These are phyloP conservation scores for Rhopalosiphum padi DNA, from an alignment of 1,140 invertebrate species.

Conservation along the genomic window DNA sequence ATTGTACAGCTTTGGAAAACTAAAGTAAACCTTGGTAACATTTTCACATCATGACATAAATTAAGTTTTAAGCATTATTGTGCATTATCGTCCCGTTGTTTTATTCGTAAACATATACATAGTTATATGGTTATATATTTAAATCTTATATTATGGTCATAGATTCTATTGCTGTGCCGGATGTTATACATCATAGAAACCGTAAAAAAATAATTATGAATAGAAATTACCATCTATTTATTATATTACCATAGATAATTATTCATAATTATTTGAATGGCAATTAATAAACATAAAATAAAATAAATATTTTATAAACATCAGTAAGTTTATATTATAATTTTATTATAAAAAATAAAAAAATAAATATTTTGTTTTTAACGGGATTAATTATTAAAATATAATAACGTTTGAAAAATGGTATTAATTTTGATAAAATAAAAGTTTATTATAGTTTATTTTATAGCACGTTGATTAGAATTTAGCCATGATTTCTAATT, in stretches of 20 bases:
- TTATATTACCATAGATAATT: neutral
- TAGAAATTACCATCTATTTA: neutral
- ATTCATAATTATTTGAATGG: neutral
- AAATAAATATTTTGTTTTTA: too few relatives aligned
- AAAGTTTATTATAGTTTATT: neutral
- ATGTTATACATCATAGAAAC: neutral
- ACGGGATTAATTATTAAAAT: neutral
- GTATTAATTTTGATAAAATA: neutral
- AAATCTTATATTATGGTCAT: neutral
- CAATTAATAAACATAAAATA: neutral
- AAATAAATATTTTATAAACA: neutral
- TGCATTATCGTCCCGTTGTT: neutral
- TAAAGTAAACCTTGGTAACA: neutral
- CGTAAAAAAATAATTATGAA: neutral
- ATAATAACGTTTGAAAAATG: neutral
- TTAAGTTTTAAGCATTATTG: slow-evolving; percentile 6
- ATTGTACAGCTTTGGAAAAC: neutral
- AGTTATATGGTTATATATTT: neutral
- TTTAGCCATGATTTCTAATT: neutral
- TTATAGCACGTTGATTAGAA: neutral
- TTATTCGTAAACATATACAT: neutral
- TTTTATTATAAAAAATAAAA: neutral
- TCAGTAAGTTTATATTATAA: neutral
- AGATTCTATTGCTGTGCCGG: neutral
- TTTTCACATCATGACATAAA: neutral